Conservation (phyloP, 2,888 invertebrate species). For the Apotomis turbidana region DNA sequence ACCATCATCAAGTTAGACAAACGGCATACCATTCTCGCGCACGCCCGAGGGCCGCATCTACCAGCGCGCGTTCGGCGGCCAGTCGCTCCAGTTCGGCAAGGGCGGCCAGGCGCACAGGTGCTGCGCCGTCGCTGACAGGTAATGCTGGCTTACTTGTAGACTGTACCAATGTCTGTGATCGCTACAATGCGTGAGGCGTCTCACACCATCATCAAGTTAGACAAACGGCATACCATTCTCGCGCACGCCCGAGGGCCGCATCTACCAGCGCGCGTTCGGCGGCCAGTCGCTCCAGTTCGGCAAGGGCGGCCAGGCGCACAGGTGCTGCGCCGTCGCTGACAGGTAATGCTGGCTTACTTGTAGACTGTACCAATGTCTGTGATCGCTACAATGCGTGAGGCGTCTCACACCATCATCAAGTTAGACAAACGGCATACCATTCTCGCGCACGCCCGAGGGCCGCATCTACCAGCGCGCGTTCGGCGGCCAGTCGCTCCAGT, state of each 20-base stretch:
- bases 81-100: conserved; percentile 98
- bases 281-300: conserved; percentile 99
- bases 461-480: conserved; percentile 99
- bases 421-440: conserved; percentile 98
- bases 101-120: conserved; percentile 99
- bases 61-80: conserved; percentile 99
- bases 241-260: conserved; percentile 96
- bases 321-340: conserved; percentile 99
- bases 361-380: too few relatives aligned
- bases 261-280: conserved; percentile 99
- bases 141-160: background rate
- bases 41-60: conserved; percentile 98
- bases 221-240: conserved; percentile 99
- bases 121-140: conserved; percentile 97
- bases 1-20: conserved; percentile 96
- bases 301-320: conserved; percentile 98
- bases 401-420: conserved; percentile 95
- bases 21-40: conserved; percentile 99
- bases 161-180: conserved; percentile 59
- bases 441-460: conserved; percentile 97
- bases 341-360: conserved; percentile 57
- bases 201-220: conserved; percentile 94
- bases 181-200: conserved; percentile 97
- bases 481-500: conserved; percentile 98
- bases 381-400: conserved; percentile 96